Evolutionary conservation across 2,113 vertebrate species (phyloP).

Genomic region (Oryzias celebensis): DNA sequence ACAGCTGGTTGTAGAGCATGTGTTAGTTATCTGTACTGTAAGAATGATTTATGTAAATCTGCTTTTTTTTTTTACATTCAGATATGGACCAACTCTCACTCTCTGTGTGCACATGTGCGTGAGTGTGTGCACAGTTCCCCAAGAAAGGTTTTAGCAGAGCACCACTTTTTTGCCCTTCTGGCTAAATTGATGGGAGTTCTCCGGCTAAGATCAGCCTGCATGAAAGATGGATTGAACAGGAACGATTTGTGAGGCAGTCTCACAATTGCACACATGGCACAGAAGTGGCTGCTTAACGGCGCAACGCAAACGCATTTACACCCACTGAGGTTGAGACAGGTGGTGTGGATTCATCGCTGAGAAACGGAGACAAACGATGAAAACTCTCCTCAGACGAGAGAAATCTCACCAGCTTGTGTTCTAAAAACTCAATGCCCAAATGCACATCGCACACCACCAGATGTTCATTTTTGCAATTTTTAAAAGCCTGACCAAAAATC

Average conservation of each 20-base stretch:
- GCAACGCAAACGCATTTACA: slow-evolving; percentile 60
- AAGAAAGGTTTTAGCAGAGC: slow-evolving; percentile 59
- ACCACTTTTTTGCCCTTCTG: slow-evolving; percentile 62
- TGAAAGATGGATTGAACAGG: slow-evolving; percentile 48
- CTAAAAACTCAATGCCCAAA: slow-evolving; percentile 8
- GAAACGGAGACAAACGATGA: slow-evolving; percentile 21
- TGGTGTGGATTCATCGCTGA: slow-evolving; percentile 34
- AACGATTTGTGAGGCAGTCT: slow-evolving; percentile 30
- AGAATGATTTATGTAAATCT: slow-evolving; percentile 16
- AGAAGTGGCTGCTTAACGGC: slow-evolving; percentile 45
- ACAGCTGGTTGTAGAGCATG: slow-evolving; percentile 16
- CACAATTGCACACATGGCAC: slow-evolving; percentile 14
- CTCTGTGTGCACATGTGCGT: slow-evolving; percentile 17
- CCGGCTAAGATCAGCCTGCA: slow-evolving; percentile 45
- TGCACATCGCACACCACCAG: background rate
- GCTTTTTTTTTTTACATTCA: slow-evolving; percentile 22
- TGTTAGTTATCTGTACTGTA: slow-evolving; percentile 12
- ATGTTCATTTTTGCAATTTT: slow-evolving; percentile 18
- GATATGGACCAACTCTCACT: slow-evolving; percentile 7
- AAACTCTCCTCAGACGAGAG: slow-evolving; percentile 24
- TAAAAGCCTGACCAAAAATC: slow-evolving; percentile 36
- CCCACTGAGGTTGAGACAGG: slow-evolving; percentile 47
- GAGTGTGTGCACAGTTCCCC: slow-evolving; percentile 38
- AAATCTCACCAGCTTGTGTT: slow-evolving; percentile 25
- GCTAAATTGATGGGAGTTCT: slow-evolving; percentile 59